These are phyloP conservation scores for Athalia circularis DNA, from an alignment of 2,888 invertebrate species.

Conservation along the genomic window DNA sequence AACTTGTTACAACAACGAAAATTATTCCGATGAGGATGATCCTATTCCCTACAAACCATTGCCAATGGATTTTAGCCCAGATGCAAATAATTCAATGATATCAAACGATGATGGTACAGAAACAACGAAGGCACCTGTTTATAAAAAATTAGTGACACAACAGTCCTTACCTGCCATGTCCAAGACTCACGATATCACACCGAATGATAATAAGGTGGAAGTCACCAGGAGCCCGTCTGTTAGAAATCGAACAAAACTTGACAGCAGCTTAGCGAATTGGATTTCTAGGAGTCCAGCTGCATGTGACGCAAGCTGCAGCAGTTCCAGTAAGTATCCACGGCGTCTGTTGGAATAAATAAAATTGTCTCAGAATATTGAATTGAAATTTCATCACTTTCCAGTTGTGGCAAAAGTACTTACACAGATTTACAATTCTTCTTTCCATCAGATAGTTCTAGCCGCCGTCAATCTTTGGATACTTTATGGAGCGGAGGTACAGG, in stretches of 20 bases:
- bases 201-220: constrained; percentile 67
- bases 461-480: constrained; percentile 86
- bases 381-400: not conserved
- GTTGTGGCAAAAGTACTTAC: not conserved
- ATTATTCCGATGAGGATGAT: constrained; percentile 72
- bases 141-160: constrained; percentile 72
- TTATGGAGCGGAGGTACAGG: constrained; percentile 83
- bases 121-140: constrained; percentile 62
- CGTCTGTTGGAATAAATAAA: not conserved
- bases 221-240: constrained; percentile 71
- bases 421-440: not conserved
- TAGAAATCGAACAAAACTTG: constrained; percentile 72
- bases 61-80: constrained; percentile 68
- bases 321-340: constrained; percentile 67
- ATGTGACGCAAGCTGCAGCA: constrained; percentile 70
- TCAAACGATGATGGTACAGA: constrained; percentile 50
- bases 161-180: constrained; percentile 75
- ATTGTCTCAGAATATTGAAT: not conserved
- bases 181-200: constrained; percentile 62
- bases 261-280: constrained; percentile 77
- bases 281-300: constrained; percentile 76
- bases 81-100: constrained; percentile 66
- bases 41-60: constrained; percentile 75
- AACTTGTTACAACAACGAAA: constrained; percentile 77
- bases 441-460: constrained; percentile 71